A percentile compares a stretch with the other conserved stretches of the same genome.
These are phyloP conservation scores for Hephaestus fuliginosus DNA, from an alignment of 2,797 vertebrate species.

Conservation along the genomic window DNA sequence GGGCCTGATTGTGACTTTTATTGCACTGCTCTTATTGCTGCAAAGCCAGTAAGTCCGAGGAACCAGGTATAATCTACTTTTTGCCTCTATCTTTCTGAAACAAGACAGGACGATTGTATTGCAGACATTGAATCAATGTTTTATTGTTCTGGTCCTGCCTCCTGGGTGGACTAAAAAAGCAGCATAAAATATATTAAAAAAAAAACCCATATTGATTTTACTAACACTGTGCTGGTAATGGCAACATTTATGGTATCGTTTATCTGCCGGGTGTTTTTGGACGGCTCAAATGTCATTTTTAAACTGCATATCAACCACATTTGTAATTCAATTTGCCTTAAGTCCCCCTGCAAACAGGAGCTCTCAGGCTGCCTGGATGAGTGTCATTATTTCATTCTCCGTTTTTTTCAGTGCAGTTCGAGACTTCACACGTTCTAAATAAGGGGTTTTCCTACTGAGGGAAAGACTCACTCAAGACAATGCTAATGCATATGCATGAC, in stretches of 20 bases:
- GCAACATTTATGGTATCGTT: constrained; percentile 49
- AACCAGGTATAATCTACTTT: constrained; percentile 8
- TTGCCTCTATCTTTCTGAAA: constrained; percentile 17
- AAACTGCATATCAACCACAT: constrained; percentile 51
- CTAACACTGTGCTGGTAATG: constrained; percentile 24
- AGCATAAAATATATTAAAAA: constrained; percentile 10
- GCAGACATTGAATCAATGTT: constrained; percentile 9
- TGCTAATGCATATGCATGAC: constrained; percentile 53
- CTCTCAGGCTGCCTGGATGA: constrained; percentile 35
- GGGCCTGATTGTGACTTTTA: not conserved
- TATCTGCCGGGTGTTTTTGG: constrained; percentile 34
- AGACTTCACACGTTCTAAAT: constrained; percentile 48
- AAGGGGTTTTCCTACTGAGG: constrained; percentile 46
- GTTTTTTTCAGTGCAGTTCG: constrained; percentile 19
- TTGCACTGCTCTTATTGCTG: not conserved
- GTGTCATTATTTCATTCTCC: constrained; percentile 29
- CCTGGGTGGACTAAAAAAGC: constrained; percentile 14
- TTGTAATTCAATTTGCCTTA: constrained; percentile 24
- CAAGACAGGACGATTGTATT: constrained; percentile 13
- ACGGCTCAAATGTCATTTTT: constrained; percentile 30
- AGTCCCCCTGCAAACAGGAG: constrained; percentile 20
- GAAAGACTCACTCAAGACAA: constrained; percentile 55
- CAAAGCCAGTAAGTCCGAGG: not conserved
- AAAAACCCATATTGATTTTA: constrained; percentile 45
- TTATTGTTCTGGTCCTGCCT: constrained; percentile 26